Conservation (phyloP, 1,140 invertebrate genomes). For the Brachionus paranguensis region DNA sequence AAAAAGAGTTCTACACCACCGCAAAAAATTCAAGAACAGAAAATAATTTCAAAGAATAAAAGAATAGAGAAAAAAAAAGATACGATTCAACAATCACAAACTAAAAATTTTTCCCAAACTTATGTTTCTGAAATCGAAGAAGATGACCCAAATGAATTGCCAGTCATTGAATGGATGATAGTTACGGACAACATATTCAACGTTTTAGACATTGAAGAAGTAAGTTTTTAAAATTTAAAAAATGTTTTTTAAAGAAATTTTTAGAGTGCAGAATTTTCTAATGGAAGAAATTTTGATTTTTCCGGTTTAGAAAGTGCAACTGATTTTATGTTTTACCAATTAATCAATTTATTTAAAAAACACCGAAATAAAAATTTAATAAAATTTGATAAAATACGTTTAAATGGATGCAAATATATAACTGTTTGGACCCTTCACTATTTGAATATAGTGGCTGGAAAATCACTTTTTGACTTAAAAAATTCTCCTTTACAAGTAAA, state of each 20-base stretch:
- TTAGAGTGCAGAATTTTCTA: background rate
- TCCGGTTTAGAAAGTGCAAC: slow-evolving; percentile 11
- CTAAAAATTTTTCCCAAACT: too few species aligned
- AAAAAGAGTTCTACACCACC: background rate
- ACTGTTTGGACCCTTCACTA: background rate
- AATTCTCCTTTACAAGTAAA: background rate
- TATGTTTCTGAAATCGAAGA: background rate
- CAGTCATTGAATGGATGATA: background rate
- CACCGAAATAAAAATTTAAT: background rate
- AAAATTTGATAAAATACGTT: background rate
- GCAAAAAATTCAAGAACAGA: background rate
- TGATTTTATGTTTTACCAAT: background rate
- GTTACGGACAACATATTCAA: background rate
- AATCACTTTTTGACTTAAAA: background rate
- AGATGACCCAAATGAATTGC: background rate
- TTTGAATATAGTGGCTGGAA: background rate
- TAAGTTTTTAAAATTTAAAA: background rate
- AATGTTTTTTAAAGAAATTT: background rate
- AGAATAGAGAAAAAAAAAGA: background rate
- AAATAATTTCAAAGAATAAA: background rate
- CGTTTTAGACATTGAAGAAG: background rate
- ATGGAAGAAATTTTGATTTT: slow-evolving; percentile 25
- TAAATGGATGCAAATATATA: slow-evolving; percentile 19
- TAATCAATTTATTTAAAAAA: background rate
- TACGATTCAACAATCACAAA: background rate